These are phyloP conservation scores for Minunthozetes semirufus DNA, from an alignment of 2,888 invertebrate genomes.

Conservation along the genomic window DNA sequence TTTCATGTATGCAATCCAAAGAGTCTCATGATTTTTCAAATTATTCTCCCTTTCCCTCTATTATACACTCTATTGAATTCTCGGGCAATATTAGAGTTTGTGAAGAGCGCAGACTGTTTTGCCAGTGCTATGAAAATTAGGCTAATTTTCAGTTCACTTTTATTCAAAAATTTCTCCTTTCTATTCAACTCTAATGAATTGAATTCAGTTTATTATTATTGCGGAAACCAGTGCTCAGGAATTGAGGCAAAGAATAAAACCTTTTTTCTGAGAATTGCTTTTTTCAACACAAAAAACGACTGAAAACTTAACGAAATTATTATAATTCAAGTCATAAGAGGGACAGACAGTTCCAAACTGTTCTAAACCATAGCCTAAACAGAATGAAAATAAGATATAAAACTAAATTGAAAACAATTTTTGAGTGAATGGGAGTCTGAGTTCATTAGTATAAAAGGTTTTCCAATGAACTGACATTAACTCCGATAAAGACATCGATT, in stretches of 20 bases:
- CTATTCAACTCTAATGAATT: constrained; percentile 8
- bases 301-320: neutral
- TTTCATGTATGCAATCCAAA: constrained; percentile 17
- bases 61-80: constrained; percentile 17
- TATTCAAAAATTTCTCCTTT: neutral
- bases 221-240: too few species aligned
- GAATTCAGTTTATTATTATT: neutral
- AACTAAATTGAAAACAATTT: neutral
- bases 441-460: neutral
- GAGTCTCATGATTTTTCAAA: constrained; percentile 16
- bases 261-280: neutral
- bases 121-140: constrained; percentile 1
- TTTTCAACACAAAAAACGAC: neutral
- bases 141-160: neutral
- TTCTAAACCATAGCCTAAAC: neutral
- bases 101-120: neutral
- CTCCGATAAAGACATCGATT: neutral
- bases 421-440: neutral
- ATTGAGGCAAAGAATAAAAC: too few species aligned
- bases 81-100: neutral
- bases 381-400: neutral
- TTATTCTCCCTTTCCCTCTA: neutral
- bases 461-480: neutral
- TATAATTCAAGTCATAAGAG: neutral
- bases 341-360: too few species aligned